phyloP scores from a whole-genome alignment of 1,140 invertebrate genomes.

The Adoxophyes honmai region DNA sequence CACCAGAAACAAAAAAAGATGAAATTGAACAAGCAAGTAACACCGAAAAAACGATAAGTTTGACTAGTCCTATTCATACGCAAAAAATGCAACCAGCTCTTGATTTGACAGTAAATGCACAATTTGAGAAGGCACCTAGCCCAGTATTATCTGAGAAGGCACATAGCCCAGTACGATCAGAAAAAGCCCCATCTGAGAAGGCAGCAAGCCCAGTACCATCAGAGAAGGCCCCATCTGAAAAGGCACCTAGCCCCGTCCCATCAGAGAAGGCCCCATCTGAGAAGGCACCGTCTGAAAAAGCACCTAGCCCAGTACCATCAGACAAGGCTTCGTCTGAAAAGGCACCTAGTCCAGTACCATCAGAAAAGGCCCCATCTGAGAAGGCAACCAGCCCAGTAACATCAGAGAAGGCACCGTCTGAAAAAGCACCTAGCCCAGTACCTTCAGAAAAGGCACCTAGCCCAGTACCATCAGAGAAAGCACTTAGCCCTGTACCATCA shows the following conservation, averaged over 20 bases:
- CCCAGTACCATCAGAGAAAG: not conserved
- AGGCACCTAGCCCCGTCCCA: not conserved
- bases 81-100: no score
- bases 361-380: not conserved
- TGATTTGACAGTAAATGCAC: no score
- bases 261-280: constrained; percentile 13
- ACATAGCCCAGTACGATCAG: not conserved
- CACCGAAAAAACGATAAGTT: no score
- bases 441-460: no score
- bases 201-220: not conserved
- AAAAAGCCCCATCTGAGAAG: not conserved
- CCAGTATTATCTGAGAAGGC: not conserved
- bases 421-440: no score
- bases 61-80: no score
- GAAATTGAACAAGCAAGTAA: not conserved
- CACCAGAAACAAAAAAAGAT: not conserved
- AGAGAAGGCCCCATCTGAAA: no score
- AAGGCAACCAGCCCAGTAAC: not conserved
- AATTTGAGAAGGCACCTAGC: not conserved
- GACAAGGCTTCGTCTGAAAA: not conserved
- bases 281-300: constrained; percentile 16
- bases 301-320: constrained; percentile 6
- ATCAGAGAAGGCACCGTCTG: not conserved
- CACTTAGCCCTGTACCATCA: not conserved
- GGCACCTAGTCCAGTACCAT: not conserved